Percentiles rank a stretch among this genome's conserved stretches.
Conservation (phyloP, 2,113 vertebrate species). For the Calidris pugnax region DNA sequence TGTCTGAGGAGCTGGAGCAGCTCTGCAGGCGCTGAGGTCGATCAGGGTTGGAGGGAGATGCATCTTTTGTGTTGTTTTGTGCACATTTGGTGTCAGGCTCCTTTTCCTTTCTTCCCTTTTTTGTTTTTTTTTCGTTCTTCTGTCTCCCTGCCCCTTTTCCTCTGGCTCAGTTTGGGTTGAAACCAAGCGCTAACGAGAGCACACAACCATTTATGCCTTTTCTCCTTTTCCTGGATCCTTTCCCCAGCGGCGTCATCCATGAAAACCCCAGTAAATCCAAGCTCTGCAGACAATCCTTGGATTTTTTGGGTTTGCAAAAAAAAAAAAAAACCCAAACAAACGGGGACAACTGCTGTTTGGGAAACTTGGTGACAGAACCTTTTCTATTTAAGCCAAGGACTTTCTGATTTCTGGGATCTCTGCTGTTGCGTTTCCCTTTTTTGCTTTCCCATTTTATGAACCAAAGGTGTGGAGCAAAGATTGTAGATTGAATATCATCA, state of each 20-base stretch:
- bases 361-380: neutral
- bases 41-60: slow-evolving; percentile 41
- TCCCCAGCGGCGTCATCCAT: neutral
- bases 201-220: neutral
- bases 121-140: neutral
- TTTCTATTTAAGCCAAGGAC: slow-evolving; percentile 29
- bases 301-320: neutral
- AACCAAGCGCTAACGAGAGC: neutral
- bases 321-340: neutral
- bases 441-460: slow-evolving; percentile 73
- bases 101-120: neutral
- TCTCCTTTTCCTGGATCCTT: neutral
- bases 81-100: slow-evolving; percentile 1
- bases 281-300: neutral
- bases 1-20: neutral
- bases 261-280: neutral
- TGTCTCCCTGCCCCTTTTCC: neutral
- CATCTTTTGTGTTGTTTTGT: slow-evolving; percentile 8
- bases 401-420: neutral
- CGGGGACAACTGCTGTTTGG: neutral
- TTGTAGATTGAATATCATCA: slow-evolving; percentile 77
- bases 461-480: slow-evolving; percentile 80
- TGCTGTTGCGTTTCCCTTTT: slow-evolving; percentile 20
- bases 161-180: neutral
- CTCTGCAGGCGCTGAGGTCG: slow-evolving; percentile 3